Percentiles rank a stretch among this genome's conserved stretches.
phyloP scores from a whole-genome alignment of 2,797 vertebrate species.

The Danio choprae region DNA sequence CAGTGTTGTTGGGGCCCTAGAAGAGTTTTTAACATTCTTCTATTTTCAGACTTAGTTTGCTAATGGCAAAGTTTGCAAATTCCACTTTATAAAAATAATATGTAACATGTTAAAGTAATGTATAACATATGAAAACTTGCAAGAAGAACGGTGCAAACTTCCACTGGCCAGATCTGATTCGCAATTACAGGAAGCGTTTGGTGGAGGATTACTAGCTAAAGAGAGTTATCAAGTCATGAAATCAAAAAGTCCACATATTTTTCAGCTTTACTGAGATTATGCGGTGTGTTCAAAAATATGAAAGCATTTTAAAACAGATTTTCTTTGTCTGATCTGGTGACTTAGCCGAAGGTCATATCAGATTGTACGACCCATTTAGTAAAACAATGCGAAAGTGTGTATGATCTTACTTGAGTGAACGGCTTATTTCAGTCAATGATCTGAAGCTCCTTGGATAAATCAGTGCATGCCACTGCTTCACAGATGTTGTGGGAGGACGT shows the following conservation, averaged over 20 bases:
- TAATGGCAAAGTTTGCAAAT: background rate
- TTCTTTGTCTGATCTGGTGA: background rate
- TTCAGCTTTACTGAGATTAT: background rate
- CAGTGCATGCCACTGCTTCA: conserved; percentile 3
- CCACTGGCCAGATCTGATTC: background rate
- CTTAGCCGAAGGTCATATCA: conserved; percentile 3
- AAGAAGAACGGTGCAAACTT: background rate
- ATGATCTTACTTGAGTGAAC: background rate
- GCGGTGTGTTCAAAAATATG: background rate
- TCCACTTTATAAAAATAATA: background rate
- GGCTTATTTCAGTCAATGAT: conserved; percentile 3
- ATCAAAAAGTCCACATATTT: background rate
- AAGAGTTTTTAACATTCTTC: conserved; percentile 1
- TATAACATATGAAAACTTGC: background rate
- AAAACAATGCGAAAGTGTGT: background rate
- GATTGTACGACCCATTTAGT: background rate
- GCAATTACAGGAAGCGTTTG: background rate
- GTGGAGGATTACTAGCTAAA: background rate
- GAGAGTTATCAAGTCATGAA: background rate
- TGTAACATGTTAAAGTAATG: background rate
- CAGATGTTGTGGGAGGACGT: conserved; percentile 32
- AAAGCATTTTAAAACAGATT: background rate
- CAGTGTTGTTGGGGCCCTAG: no score
- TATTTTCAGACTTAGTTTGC: background rate
- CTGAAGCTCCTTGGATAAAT: conserved; percentile 17